phyloP scores from a whole-genome alignment of 2,888 invertebrate genomes.

The Drosophila pseudotalamancana region DNA sequence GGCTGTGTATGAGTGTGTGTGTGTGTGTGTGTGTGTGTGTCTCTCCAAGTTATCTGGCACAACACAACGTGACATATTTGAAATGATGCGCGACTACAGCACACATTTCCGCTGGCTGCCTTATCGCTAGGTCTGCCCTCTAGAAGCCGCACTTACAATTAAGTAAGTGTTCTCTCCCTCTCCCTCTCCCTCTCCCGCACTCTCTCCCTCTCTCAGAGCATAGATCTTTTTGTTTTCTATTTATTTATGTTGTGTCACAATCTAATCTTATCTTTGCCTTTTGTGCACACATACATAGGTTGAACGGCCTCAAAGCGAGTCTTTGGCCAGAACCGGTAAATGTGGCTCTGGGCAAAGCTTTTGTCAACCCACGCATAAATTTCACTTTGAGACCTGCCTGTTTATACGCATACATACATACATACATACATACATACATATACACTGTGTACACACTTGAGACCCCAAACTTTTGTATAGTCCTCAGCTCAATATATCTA shows the following conservation, averaged over 20 bases:
- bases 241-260: constrained; percentile 42
- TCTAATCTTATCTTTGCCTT: constrained; percentile 71
- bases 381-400: constrained; percentile 56
- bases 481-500: constrained; percentile 25
- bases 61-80: constrained; percentile 60
- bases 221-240: constrained; percentile 27
- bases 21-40: constrained; percentile 19
- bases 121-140: constrained; percentile 49
- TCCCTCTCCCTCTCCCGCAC: background rate
- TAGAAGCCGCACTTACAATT: constrained; percentile 76
- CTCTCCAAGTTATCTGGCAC: constrained; percentile 52
- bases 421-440: constrained; percentile 3
- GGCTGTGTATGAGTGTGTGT: too few species aligned
- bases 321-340: constrained; percentile 63
- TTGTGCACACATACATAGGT: constrained; percentile 26
- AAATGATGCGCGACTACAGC: constrained; percentile 47
- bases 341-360: constrained; percentile 43
- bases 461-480: constrained; percentile 41
- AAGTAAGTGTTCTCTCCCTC: constrained; percentile 59
- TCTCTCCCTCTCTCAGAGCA: background rate
- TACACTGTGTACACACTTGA: constrained; percentile 35
- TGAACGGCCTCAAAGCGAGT: constrained; percentile 52
- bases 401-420: background rate
- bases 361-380: constrained; percentile 80
- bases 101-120: constrained; percentile 55